These are phyloP conservation scores for Hypomecis punctinalis DNA, from an alignment of 2,888 invertebrate species.

Conservation along the genomic window DNA sequence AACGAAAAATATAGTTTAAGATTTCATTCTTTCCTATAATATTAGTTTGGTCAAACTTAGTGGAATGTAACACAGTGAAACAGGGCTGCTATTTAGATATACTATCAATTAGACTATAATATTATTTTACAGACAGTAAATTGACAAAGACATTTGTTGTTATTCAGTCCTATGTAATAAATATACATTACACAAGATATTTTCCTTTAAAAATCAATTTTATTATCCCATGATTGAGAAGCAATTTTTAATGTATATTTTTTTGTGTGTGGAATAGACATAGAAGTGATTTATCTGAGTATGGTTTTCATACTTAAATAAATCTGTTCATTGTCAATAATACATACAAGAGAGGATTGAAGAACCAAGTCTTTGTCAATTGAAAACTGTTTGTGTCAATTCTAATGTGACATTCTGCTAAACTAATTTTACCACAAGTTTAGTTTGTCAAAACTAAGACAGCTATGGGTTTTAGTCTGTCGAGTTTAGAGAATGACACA, in stretches of 20 bases:
- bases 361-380: neutral
- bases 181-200: too few relatives aligned
- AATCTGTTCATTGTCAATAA: too few relatives aligned
- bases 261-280: too few relatives aligned
- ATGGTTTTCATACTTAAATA: too few relatives aligned
- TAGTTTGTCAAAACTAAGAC: neutral
- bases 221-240: too few relatives aligned
- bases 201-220: too few relatives aligned
- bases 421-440: neutral
- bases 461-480: neutral
- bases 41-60: conserved; percentile 23
- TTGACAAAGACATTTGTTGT: neutral
- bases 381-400: neutral
- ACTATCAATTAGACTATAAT: neutral
- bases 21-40: too few relatives aligned
- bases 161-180: too few relatives aligned
- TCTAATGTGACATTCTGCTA: conserved; percentile 3
- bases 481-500: neutral
- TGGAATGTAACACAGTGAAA: conserved; percentile 32
- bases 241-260: too few relatives aligned
- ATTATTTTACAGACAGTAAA: neutral
- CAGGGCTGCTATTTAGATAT: conserved; percentile 34
- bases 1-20: too few relatives aligned
- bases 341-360: too few relatives aligned
- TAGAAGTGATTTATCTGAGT: too few relatives aligned